Base-by-base conservation (phyloP, 1,140 invertebrate genomes). In the Protaetia brevitarsis region DNA sequence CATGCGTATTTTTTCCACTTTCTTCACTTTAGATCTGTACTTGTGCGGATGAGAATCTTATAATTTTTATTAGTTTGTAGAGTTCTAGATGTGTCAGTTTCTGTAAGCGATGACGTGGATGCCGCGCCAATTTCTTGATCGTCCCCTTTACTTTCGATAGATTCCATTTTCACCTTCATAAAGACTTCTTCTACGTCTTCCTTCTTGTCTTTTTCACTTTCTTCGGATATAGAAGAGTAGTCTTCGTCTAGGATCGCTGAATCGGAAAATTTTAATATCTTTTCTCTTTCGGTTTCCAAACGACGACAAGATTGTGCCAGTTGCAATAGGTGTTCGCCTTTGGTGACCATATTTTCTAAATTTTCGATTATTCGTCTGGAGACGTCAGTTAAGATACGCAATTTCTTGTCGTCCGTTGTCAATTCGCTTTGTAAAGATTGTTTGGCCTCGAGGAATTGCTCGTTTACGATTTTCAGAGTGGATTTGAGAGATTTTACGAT, bases 241-340 rank as follows among this genome's bases (percentile, higher is more conserved):
- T n/a, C 26, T 7, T 3, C 6, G 0, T 10, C n/a, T n/a, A 29
- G 10, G 16, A n/a, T 4, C 13, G 26, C 5, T 5, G 8, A 13
- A 28, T 59, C n/a, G 30, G 57, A 27, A 11, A 59, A 59, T 59
- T 16, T 59, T 11, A 59, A 29, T 7, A 62, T 23, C 23, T 62
- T 36, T 11, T 76, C 76, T 28, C 70, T 64, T 41, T 71, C 64
- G 5, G 76, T 77, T 69, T 77, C 75, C 37, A 71, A 73, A 63
- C 73, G 75, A 59, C 67, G 57, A 51, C 75, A 77, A 19, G 70
- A 69, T 41, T 60, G 51, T 30, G 68, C 63, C 13, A 77, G 60
- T 36, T 65, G 63, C 13, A 72, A 36, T 23, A 77, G 36, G 28
- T 74, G 71, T 19, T 73, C 57, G 28, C 74, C 74, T 66, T 71